Percentiles rank a stretch among this genome's conserved stretches.
Evolutionary conservation across 2,113 vertebrate genomes (phyloP).

Genomic region (Brevimyrus niger): DNA sequence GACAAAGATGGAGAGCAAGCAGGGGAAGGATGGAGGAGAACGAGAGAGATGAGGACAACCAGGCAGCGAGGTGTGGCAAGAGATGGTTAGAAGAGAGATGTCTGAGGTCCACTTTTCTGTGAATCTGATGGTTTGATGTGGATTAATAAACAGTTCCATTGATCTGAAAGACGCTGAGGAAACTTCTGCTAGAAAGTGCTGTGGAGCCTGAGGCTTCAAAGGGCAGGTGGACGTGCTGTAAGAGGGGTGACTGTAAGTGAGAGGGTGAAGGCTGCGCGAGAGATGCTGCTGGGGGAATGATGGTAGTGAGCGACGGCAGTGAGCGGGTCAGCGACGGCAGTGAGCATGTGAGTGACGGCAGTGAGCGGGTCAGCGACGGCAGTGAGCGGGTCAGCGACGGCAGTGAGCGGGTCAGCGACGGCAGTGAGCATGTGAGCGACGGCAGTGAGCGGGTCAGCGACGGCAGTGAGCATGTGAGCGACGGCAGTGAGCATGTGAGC

Average conservation of each 20-base stretch:
- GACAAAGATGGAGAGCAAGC: not conserved
- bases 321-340: no score
- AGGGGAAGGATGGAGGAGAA: not conserved
- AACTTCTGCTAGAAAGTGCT: not conserved
- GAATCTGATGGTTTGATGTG: not conserved
- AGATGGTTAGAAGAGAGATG: not conserved
- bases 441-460: no score
- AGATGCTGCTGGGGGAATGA: not conserved
- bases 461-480: no score
- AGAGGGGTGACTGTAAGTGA: not conserved
- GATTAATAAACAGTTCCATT: not conserved
- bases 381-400: no score
- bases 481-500: no score
- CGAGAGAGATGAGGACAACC: not conserved
- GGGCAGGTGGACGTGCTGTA: not conserved
- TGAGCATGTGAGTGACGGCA: no score
- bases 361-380: accelerated
- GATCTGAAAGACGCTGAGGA: not conserved
- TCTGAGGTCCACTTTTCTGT: not conserved
- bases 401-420: no score
- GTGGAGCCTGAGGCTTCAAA: not conserved
- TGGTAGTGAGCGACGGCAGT: not conserved
- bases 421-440: no score
- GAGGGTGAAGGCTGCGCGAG: not conserved
- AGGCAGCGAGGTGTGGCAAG: not conserved